A percentile compares a stretch with the other conserved stretches of the same genome.
phyloP scores from a whole-genome alignment of 2,113 vertebrate genomes.

The Illadopsis cleaveri region DNA sequence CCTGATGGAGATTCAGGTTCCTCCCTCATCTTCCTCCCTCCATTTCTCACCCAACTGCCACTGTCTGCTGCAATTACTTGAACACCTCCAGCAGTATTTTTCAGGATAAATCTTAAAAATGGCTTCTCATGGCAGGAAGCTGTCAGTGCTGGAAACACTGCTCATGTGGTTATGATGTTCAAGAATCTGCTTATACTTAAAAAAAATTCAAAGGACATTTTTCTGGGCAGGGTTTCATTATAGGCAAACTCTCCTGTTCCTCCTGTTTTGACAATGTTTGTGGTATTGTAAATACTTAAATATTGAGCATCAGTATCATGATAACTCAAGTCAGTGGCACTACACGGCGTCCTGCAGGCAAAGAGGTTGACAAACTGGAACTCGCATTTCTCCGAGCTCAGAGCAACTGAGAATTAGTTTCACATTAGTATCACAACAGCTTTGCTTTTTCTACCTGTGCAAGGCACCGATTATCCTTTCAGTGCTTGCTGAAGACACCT shows the following conservation, averaged over 20 bases:
- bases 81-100: background rate
- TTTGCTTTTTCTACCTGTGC: background rate
- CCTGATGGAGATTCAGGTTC: background rate
- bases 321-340: background rate
- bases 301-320: background rate
- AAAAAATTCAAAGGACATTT: background rate
- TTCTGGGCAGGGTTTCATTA: background rate
- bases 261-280: background rate
- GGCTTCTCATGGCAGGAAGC: background rate
- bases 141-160: background rate
- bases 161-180: background rate
- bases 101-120: background rate
- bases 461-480: background rate
- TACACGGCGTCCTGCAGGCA: background rate
- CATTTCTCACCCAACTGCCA: background rate
- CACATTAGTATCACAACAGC: background rate
- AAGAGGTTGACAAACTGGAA: background rate
- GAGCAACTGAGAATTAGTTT: background rate
- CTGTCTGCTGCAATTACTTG: background rate
- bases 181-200: background rate
- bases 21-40: background rate
- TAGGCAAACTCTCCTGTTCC: background rate
- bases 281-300: background rate
- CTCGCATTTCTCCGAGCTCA: background rate
- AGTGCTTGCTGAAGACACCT: background rate